These are phyloP conservation scores for Rhinoraja longicauda DNA, from an alignment of 2,797 vertebrate genomes.

Conservation along the genomic window DNA sequence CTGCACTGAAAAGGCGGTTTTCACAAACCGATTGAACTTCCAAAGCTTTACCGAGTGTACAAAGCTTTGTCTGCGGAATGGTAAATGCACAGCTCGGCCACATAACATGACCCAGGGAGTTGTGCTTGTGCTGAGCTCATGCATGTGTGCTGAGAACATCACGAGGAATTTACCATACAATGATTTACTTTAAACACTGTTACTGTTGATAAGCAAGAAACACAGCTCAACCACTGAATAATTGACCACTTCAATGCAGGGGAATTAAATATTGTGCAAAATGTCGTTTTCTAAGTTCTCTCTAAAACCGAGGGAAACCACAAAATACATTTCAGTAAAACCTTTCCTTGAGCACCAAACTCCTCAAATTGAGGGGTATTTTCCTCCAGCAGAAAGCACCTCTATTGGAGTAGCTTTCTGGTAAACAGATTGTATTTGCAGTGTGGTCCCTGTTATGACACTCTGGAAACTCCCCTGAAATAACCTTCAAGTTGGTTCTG, in stretches of 20 bases:
- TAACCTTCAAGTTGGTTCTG: neutral
- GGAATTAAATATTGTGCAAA: neutral
- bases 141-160: neutral
- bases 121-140: neutral
- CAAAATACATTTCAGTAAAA: neutral
- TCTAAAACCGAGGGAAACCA: neutral
- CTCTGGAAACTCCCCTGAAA: slow-evolving; percentile 26
- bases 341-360: neutral
- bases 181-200: neutral
- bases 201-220: neutral
- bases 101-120: neutral
- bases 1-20: neutral
- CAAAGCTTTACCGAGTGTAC: neutral
- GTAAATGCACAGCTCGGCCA: neutral
- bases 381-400: neutral
- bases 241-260: neutral
- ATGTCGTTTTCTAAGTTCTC: neutral
- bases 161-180: neutral
- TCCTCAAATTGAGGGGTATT: neutral
- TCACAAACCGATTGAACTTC: neutral
- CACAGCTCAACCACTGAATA: neutral
- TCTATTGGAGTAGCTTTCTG: neutral
- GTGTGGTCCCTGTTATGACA: slow-evolving; percentile 9
- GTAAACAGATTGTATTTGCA: neutral
- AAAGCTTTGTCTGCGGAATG: neutral